A percentile compares a stretch with the other conserved stretches of the same genome.
phyloP scores from a whole-genome alignment of 2,797 vertebrate genomes.

The Macrochelys suwanniensis region DNA sequence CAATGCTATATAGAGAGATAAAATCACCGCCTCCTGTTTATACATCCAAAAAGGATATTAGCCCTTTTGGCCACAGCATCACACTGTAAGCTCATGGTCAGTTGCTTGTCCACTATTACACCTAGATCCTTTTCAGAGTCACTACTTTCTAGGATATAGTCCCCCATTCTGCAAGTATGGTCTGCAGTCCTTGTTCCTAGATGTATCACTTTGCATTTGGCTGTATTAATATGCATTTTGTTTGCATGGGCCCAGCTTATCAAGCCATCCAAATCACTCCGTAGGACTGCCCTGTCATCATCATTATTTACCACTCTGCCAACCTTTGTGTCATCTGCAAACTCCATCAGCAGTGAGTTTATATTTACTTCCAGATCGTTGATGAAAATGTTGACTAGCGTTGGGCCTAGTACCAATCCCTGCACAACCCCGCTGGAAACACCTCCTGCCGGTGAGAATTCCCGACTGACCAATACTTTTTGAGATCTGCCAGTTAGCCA shows the following conservation, averaged over 20 bases:
- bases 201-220: neutral
- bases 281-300: neutral
- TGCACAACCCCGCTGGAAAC: neutral
- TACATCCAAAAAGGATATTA: neutral
- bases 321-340: neutral
- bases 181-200: neutral
- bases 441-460: neutral
- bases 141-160: neutral
- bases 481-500: neutral
- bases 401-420: too few species aligned
- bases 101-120: neutral
- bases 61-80: neutral
- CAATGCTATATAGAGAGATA: neutral
- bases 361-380: neutral
- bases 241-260: neutral
- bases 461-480: neutral
- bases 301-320: neutral
- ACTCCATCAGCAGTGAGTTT: neutral
- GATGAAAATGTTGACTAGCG: neutral
- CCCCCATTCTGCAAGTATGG: neutral
- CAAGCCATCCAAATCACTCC: neutral
- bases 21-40: neutral
- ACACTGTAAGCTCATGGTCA: neutral
- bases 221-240: neutral
- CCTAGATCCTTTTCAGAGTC: neutral